phyloP scores from a whole-genome alignment of 2,797 vertebrate genomes.

The Psittacula derbiana region DNA sequence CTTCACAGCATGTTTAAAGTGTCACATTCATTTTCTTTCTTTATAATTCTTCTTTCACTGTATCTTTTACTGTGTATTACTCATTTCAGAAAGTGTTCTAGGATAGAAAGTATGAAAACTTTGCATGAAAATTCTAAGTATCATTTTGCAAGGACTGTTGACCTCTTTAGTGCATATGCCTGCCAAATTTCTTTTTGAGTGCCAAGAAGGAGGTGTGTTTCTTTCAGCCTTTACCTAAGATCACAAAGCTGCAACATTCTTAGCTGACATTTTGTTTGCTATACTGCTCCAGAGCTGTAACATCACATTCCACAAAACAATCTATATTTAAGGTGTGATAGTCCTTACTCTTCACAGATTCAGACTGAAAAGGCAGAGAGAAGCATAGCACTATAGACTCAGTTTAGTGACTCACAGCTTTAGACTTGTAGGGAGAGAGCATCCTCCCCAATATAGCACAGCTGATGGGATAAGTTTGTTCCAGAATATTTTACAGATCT shows the following conservation, averaged over 20 bases:
- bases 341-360: not conserved
- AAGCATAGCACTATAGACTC: not conserved
- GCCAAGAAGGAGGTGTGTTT: not conserved
- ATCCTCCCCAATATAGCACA: not conserved
- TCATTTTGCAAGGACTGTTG: not conserved
- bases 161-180: not conserved
- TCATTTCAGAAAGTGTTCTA: not conserved
- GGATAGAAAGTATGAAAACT: not conserved
- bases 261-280: not conserved
- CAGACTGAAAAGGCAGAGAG: not conserved
- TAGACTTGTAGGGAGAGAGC: not conserved
- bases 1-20: not conserved
- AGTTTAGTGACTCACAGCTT: not conserved
- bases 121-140: not conserved
- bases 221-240: not conserved
- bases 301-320: not conserved
- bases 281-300: not conserved
- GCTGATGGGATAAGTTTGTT: not conserved
- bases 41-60: not conserved
- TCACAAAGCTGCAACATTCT: not conserved
- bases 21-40: rapidly evolving
- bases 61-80: not conserved
- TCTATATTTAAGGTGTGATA: constrained; percentile 38
- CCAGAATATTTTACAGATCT: not conserved
- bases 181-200: not conserved